These are phyloP conservation scores for Gobionotothen gibberifrons DNA, from an alignment of 2,797 vertebrate species.

Conservation along the genomic window DNA sequence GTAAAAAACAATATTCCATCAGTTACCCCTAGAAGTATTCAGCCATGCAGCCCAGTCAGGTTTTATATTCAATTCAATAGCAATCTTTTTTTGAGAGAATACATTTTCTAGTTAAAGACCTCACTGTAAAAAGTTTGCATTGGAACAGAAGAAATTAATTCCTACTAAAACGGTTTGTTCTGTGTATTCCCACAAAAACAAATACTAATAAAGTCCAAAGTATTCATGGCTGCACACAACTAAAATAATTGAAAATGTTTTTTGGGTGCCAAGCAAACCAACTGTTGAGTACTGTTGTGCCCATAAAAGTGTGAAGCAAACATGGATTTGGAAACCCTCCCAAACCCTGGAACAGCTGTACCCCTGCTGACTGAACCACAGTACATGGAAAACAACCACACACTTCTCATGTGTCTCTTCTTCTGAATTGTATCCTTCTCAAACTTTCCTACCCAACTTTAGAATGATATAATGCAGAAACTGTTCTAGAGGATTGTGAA, in stretches of 20 bases:
- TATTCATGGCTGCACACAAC: neutral
- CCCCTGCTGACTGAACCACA: slow-evolving; percentile 18
- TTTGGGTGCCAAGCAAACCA: neutral
- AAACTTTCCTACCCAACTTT: slow-evolving; percentile 17
- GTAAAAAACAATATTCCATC: neutral
- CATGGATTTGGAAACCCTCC: slow-evolving; percentile 22
- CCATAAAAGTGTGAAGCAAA: slow-evolving; percentile 15
- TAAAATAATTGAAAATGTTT: neutral
- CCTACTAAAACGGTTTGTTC: neutral
- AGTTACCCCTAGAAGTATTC: neutral
- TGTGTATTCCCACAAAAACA: slow-evolving; percentile 9
- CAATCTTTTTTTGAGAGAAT: neutral
- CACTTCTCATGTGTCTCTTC: slow-evolving; percentile 30
- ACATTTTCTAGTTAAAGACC: neutral
- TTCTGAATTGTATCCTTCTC: slow-evolving; percentile 11
- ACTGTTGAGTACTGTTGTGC: neutral
- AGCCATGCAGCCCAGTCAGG: neutral
- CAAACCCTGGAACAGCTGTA: slow-evolving; percentile 10
- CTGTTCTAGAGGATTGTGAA: slow-evolving; percentile 18
- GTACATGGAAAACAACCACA: slow-evolving; percentile 42
- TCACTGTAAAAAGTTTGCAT: neutral
- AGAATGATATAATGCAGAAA: neutral
- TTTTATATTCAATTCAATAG: neutral
- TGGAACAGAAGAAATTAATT: slow-evolving; percentile 5
- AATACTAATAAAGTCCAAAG: neutral